Base-by-base conservation (phyloP, 2,113 vertebrate genomes). In the Baryphthengus martii region DNA sequence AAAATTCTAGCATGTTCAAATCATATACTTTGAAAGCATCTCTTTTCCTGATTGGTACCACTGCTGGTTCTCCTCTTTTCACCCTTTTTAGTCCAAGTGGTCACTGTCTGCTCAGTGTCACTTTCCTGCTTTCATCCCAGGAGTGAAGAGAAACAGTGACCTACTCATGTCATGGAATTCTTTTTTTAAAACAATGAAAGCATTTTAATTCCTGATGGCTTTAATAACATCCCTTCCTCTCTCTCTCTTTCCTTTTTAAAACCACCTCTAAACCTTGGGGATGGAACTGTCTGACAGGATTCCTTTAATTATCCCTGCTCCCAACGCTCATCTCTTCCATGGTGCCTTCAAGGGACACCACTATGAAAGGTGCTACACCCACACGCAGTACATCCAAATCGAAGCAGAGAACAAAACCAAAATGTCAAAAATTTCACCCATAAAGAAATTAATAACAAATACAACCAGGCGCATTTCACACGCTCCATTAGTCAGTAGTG, bases 391-490 rank as follows among this genome's bases (percentile, higher is more conserved):
- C 29, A 2, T 75, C 63, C 89, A 85, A 65, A 52, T 4, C 10
- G 87, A 93, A 70, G 68, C 31, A 66, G 76, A 47, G 68, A 94
- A 88, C 65, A 88, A 88, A 95, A 83, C 0, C n/a, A 45, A 91
- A 55, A 88, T 15, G 85, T 85, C 75, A 93, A 84, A 42, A 86
- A 88, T 76, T 39, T 39, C 70, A 47, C 68, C 83, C 53, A 88
- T 70, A 66, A 86, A 89, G 55, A 95, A 93, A 96, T 93, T 91
- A 84, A 94, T 88, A 91, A 75, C 84, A 94, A 95, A 93, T 24
- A 78, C 56, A 93, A 66, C 63, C 67, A 91, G 77, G 88, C 80
- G 1, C 80, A 12, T 89, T 96, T 78, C 73, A 7, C 45, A 94
- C 4, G 13, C 83, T 85, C 91, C 88, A 94, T 87, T 94, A 93